phyloP scores from a whole-genome alignment of 2,113 vertebrate genomes.

The Caretta caretta region DNA sequence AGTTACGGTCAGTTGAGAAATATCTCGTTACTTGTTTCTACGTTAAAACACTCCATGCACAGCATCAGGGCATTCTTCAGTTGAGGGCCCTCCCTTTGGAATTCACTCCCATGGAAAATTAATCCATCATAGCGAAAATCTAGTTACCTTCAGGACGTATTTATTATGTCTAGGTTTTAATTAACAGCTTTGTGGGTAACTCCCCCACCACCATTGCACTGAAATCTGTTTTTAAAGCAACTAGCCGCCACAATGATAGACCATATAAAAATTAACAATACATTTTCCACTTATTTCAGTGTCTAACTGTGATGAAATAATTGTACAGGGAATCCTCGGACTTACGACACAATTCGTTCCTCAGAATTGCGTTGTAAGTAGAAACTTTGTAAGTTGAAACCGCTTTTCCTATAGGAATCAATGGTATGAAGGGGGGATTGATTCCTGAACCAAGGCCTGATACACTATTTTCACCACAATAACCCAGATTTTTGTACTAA shows the following conservation, averaged over 20 bases:
- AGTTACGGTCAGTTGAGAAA: neutral
- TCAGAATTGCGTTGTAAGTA: too few relatives aligned
- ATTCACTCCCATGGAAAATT: neutral
- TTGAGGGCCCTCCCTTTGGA: neutral
- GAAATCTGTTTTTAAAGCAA: neutral
- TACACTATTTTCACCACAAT: too few relatives aligned
- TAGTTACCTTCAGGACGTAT: neutral
- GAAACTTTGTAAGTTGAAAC: too few relatives aligned
- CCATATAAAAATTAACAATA: neutral
- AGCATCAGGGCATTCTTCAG: neutral
- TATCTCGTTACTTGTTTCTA: neutral
- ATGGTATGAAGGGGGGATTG: too few relatives aligned
- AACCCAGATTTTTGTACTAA: too few relatives aligned
- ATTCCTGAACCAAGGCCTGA: too few relatives aligned
- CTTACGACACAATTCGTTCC: too few relatives aligned
- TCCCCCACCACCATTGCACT: neutral
- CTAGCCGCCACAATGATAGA: neutral
- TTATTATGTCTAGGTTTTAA: conserved; percentile 13
- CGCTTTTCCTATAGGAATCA: too few relatives aligned
- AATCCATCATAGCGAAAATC: neutral
- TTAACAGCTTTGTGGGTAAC: neutral
- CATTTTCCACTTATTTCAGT: neutral
- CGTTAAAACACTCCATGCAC: neutral
- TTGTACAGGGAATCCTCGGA: neutral
- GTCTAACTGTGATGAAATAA: neutral